Base-by-base conservation (phyloP, 2,888 invertebrate species). In the Zelleria hepariella region DNA sequence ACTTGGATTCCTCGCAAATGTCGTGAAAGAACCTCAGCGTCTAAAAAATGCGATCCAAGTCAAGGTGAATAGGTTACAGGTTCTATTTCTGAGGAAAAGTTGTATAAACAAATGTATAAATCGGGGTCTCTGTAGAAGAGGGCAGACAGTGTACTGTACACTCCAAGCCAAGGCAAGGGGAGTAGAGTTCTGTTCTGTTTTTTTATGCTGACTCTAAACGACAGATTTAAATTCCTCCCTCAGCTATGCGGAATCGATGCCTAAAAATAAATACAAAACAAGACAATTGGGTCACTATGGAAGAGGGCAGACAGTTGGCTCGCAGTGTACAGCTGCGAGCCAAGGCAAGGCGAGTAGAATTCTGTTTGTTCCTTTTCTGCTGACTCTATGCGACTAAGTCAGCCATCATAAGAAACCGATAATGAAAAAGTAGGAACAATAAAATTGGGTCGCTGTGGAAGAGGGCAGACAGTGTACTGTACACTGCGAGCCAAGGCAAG, bases 321-420 rank as follows among this genome's bases (percentile, higher is more conserved):
- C n/a, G 21, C 18, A 21, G 15, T n/a, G n/a, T n/a, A n/a, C n/a
- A n/a, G n/a, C n/a, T n/a, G n/a, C n/a, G n/a, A n/a, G n/a, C n/a
- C n/a, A n/a, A n/a, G n/a, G n/a, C n/a, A n/a, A n/a, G n/a, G n/a
- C n/a, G n/a, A n/a, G n/a, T n/a, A n/a, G n/a, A n/a, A n/a, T n/a
- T n/a, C n/a, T n/a, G n/a, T 42, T 42, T 42, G n/a, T n/a, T n/a
- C n/a, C n/a, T n/a, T n/a, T n/a, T n/a, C n/a, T n/a, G n/a, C n/a
- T n/a, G n/a, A n/a, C 78, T 83, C 74, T 73, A 80, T 78, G 78
- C 76, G 78, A 77, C 75, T n/a, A n/a, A n/a, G n/a, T n/a, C n/a
- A n/a, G n/a, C 32, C 1, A 7, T 32, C 10, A 32, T 26, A 26
- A 5, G 7, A 10, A 32, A 15, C 32, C 15, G 15, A 15, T 0